Evolutionary conservation across 2,888 invertebrate genomes (phyloP), one percentile per base, ranked within the genome.

Genomic region (Trissolcus japonicus): DNA sequence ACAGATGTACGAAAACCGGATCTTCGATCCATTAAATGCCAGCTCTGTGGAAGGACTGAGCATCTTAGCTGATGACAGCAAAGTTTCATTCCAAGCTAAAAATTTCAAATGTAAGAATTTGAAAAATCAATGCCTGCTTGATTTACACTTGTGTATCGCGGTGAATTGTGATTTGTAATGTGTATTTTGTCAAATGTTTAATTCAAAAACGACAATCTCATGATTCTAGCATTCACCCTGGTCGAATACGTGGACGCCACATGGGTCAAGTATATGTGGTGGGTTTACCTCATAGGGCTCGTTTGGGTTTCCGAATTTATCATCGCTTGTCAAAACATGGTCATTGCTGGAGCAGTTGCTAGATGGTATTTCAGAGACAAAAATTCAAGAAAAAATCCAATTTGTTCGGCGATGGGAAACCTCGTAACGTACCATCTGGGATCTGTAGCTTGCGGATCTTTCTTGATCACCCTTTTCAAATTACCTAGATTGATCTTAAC

Each of bases 301-400:
- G 92, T 98, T 79, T 98, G 98, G 98, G 94, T 95, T 11, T 94
- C 95, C 25, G 98, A 98, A 90, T 98, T 98, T 87, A 96, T 98
- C 82, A 93, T 97, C 82, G 97, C 96, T 13, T 97, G 97, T 86
- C 97, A 98, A 88, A 96, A 96, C 88, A 96, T 98, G 93, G 95
- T 97, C 1, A 94, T 98, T 78, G 95, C 98, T 16, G 97, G 97
- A 11, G 94, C 98, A 17, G 97, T 98, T 0, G 96, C 97, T 0
- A 94, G 94, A 83, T 98, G 98, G 98, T 98, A 97, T 89, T 98
- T 98, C 87, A 93, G 93, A 83, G 94, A 94, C 40, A 93, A 93
- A 66, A 71, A 79, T 13, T 92, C 93, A 25, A 90, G 92, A 79
- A 90, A 90, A 61, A 92, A 93, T 0, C 95, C 95, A 16, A 93